Percentiles rank a stretch among this genome's conserved stretches.
Evolutionary conservation across 2,797 vertebrate genomes (phyloP).

Genomic region (Pterois miles): DNA sequence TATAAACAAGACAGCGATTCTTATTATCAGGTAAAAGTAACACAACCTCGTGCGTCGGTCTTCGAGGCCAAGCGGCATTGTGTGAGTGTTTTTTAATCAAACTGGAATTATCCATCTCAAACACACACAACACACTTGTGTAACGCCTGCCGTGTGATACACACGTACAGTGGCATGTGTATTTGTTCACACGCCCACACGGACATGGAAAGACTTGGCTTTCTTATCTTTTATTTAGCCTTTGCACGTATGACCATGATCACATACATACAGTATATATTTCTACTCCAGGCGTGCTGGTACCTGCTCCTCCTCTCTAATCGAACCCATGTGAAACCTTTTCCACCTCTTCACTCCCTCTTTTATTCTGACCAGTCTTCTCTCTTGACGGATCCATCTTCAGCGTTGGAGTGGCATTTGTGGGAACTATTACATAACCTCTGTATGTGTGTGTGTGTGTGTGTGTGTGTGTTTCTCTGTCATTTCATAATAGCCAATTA

Average conservation of each 20-base stretch:
- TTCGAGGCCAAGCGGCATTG: too few species aligned
- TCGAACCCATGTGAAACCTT: constrained; percentile 24
- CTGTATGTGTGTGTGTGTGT: constrained; percentile 10
- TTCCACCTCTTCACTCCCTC: constrained; percentile 1
- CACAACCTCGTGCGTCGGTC: too few species aligned
- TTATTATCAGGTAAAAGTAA: too few species aligned
- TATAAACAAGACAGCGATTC: too few species aligned
- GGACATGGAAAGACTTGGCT: constrained; percentile 15
- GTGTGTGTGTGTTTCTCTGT: constrained; percentile 13
- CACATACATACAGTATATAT: background rate
- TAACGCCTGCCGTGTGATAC: constrained; percentile 22
- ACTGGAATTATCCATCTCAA: constrained; percentile 64
- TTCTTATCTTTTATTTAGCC: constrained; percentile 31
- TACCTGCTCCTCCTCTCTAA: constrained; percentile 1
- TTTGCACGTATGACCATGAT: constrained; percentile 16
- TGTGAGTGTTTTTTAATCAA: too few species aligned
- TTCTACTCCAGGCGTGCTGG: background rate
- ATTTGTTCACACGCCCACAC: constrained; percentile 29
- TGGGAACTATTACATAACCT: constrained; percentile 45
- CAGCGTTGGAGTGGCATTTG: constrained; percentile 27
- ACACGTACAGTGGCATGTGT: constrained; percentile 16
- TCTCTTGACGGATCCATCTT: background rate
- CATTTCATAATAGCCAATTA: constrained; percentile 49
- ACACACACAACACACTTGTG: constrained; percentile 39
- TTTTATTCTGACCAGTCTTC: background rate